Evolutionary conservation across 2,888 invertebrate species (phyloP).

Genomic region (Temnothorax unifasciatus): DNA sequence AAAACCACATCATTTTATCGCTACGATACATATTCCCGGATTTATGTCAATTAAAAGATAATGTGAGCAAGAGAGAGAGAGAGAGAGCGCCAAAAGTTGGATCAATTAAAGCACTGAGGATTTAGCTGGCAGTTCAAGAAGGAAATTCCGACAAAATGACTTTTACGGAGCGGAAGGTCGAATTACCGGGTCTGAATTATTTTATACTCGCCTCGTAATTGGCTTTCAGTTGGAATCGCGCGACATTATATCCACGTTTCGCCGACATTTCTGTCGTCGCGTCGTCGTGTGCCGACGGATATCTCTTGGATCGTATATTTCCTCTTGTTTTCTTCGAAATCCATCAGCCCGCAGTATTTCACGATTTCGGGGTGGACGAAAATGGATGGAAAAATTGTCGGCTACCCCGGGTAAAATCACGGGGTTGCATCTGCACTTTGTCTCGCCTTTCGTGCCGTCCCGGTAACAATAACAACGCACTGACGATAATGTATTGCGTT

Average conservation of each 20-base stretch:
- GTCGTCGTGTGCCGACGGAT: not conserved
- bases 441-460: constrained; percentile 15
- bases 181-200: constrained; percentile 46
- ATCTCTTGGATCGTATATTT: constrained; percentile 40
- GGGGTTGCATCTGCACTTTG: constrained; percentile 47
- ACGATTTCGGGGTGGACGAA: constrained; percentile 44
- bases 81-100: constrained; percentile 8
- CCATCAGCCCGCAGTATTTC: constrained; percentile 53
- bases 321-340: constrained; percentile 51
- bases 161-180: constrained; percentile 24
- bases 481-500: constrained; percentile 31
- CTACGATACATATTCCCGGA: not conserved
- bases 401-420: constrained; percentile 41
- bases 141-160: constrained; percentile 38
- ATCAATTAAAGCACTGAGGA: constrained; percentile 31
- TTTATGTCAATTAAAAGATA: constrained; percentile 35
- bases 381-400: constrained; percentile 53
- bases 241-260: constrained; percentile 42
- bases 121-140: constrained; percentile 34
- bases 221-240: constrained; percentile 42
- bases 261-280: constrained; percentile 34
- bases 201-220: constrained; percentile 40
- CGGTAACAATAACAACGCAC: constrained; percentile 28
- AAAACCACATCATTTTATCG: not conserved
- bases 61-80: not conserved